A percentile compares a stretch with the other conserved stretches of the same genome.
Conservation (phyloP, 2,797 vertebrate species). For the Trematomus bernacchii region DNA sequence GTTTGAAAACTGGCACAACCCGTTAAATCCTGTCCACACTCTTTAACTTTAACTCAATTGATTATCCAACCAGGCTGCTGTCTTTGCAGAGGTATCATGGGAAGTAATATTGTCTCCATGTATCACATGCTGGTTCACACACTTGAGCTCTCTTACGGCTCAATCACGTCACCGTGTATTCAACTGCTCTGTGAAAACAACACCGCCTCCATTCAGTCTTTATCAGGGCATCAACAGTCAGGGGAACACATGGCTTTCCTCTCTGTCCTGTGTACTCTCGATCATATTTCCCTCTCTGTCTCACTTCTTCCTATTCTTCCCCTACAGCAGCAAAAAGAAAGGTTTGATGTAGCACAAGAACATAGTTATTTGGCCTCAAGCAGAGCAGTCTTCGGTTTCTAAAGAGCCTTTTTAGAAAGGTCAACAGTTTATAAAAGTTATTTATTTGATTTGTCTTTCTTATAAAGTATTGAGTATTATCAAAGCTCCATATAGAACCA, state of each 20-base stretch:
- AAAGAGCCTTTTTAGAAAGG: constrained; percentile 4
- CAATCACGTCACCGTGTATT: constrained; percentile 54
- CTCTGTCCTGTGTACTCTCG: constrained; percentile 10
- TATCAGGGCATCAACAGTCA: constrained; percentile 65
- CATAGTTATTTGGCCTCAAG: constrained; percentile 1
- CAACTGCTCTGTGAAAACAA: constrained; percentile 57
- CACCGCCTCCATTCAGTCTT: constrained; percentile 66
- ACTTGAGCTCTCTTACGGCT: constrained; percentile 30
- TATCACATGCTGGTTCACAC: constrained; percentile 62
- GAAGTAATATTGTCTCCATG: constrained; percentile 44
- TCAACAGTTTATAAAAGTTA: constrained; percentile 8
- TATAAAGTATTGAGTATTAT: constrained; percentile 11
- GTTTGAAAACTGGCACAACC: too few species aligned
- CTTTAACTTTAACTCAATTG: neutral
- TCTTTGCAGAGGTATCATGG: constrained; percentile 42
- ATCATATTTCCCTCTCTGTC: constrained; percentile 44
- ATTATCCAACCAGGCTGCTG: constrained; percentile 15
- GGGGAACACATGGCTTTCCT: constrained; percentile 62
- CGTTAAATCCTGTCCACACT: too few species aligned
- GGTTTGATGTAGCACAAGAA: neutral
- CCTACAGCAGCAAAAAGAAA: constrained; percentile 7
- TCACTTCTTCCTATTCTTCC: constrained; percentile 14
- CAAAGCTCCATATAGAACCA: constrained; percentile 16
- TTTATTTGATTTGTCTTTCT: constrained; percentile 24
- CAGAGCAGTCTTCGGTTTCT: neutral